A percentile compares a stretch with the other conserved stretches of the same genome.
Conservation (phyloP, 2,797 vertebrate species). For the Margarornis squamiger region DNA sequence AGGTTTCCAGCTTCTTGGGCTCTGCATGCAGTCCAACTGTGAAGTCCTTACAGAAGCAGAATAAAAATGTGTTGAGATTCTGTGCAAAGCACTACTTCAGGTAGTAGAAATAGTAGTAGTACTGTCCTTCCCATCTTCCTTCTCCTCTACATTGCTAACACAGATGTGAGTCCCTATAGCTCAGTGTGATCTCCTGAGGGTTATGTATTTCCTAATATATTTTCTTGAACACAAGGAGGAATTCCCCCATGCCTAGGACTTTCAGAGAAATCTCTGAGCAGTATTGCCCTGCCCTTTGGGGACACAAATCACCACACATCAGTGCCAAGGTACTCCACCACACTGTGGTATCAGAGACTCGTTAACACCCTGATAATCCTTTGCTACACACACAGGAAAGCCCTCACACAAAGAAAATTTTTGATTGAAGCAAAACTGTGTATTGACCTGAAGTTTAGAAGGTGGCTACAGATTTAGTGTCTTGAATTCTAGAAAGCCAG, state of each 20-base stretch:
- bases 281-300: neutral
- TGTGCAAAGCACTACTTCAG: neutral
- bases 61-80: fast-evolving
- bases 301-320: neutral
- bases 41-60: neutral
- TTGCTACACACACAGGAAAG: neutral
- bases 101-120: neutral
- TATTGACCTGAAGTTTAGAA: neutral
- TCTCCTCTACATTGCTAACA: neutral
- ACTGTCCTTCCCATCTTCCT: neutral
- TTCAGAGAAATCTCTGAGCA: neutral
- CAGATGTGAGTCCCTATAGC: neutral
- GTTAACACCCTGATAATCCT: fast-evolving
- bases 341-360: neutral
- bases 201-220: neutral
- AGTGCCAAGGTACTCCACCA: fast-evolving
- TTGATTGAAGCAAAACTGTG: neutral
- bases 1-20: neutral
- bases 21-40: neutral
- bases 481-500: neutral
- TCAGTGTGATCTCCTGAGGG: neutral
- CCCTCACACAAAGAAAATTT: neutral
- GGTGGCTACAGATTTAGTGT: neutral
- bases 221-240: neutral
- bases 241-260: neutral